Evolutionary conservation across 2,888 invertebrate species (phyloP).

Genomic region (Tetrapedia diversipes): DNA sequence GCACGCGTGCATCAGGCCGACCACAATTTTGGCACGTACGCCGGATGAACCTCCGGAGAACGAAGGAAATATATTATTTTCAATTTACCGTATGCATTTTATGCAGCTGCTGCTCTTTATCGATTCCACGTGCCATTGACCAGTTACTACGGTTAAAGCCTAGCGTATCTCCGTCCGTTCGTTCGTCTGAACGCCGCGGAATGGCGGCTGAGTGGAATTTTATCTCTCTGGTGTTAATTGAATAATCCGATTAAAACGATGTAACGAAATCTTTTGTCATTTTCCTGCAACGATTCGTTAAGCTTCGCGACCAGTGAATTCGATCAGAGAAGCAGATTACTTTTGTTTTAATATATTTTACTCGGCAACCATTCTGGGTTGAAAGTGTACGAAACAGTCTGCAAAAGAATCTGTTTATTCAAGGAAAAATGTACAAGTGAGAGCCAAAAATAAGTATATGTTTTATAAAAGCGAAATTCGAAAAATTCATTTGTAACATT

Average conservation of each 20-base stretch:
- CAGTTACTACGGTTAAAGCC: background rate
- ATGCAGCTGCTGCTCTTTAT: slow-evolving; percentile 34
- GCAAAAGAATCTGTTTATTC: too few relatives aligned
- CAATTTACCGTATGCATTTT: slow-evolving; percentile 43
- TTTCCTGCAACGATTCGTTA: background rate
- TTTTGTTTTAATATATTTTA: background rate
- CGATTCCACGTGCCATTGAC: slow-evolving; percentile 27
- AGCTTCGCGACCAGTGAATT: background rate
- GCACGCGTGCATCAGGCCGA: slow-evolving; percentile 13
- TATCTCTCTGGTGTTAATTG: background rate
- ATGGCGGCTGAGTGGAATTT: background rate
- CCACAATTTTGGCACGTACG: slow-evolving; percentile 20
- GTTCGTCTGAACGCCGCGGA: slow-evolving; percentile 6
- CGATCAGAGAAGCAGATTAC: slow-evolving; percentile 11
- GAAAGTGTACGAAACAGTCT: too few relatives aligned
- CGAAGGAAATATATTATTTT: slow-evolving; percentile 56
- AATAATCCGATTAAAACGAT: slow-evolving; percentile 17
- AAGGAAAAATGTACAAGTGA: too few relatives aligned
- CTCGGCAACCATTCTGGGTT: too few relatives aligned
- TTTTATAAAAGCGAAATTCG: too few relatives aligned
- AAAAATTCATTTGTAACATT: too few relatives aligned
- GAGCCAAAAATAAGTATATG: too few relatives aligned
- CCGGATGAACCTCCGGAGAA: slow-evolving; percentile 6
- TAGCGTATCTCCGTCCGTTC: slow-evolving; percentile 3
- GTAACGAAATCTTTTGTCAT: slow-evolving; percentile 4